Evolutionary conservation across 2,113 vertebrate genomes (phyloP).

Genomic region (Procapra przewalskii): DNA sequence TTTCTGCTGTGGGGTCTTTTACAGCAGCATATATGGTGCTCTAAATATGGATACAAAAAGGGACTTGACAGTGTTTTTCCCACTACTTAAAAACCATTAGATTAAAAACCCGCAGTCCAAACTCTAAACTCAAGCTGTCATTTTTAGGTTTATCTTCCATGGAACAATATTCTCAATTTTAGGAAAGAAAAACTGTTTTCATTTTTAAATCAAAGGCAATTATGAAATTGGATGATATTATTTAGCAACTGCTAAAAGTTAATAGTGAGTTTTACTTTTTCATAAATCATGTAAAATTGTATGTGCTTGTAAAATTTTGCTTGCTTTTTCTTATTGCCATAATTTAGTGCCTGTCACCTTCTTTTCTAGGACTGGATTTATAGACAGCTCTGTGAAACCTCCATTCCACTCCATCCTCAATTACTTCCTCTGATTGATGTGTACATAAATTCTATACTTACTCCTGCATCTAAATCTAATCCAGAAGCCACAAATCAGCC

Average conservation of each 20-base stretch:
- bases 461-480: slow-evolving; percentile 96
- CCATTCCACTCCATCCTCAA: slow-evolving; percentile 94
- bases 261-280: slow-evolving; percentile 8
- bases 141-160: not conserved
- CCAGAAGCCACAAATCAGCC: slow-evolving; percentile 99
- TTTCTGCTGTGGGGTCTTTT: not conserved
- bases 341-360: not conserved
- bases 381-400: slow-evolving; percentile 94
- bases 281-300: slow-evolving; percentile 6
- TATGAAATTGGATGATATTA: not conserved
- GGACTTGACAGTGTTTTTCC: not conserved
- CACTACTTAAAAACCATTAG: not conserved
- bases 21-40: not conserved
- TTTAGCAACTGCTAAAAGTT: slow-evolving; percentile 11
- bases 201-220: slow-evolving; percentile 36
- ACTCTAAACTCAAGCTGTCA: not conserved
- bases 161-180: not conserved
- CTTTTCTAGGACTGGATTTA: slow-evolving; percentile 96
- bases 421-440: slow-evolving; percentile 95
- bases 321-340: slow-evolving; percentile 10
- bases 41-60: not conserved
- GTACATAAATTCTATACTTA: slow-evolving; percentile 98
- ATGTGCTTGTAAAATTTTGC: not conserved
- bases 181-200: not conserved
- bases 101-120: not conserved